Percentiles rank a stretch among this genome's conserved stretches.
phyloP scores from a whole-genome alignment of 2,113 vertebrate species.

The Romanogobio albipinnatus region DNA sequence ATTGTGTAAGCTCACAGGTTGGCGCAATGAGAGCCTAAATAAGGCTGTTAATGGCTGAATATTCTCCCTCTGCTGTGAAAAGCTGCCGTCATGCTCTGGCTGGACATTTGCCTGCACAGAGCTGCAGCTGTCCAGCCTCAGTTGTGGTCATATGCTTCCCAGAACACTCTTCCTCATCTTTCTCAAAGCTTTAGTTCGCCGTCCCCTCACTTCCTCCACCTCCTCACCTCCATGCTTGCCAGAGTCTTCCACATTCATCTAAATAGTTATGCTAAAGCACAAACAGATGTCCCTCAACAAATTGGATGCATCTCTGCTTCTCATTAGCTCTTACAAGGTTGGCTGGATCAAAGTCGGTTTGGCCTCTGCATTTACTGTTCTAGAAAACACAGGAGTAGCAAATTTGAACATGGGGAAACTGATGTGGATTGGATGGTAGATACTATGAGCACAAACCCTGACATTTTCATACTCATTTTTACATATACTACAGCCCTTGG shows the following conservation, averaged over 20 bases:
- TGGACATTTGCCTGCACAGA: neutral
- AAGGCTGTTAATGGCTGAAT: neutral
- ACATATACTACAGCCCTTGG: neutral
- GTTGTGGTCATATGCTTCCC: neutral
- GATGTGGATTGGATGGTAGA: constrained; percentile 8
- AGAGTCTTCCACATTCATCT: constrained; percentile 24
- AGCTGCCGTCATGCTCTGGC: neutral
- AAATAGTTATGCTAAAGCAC: constrained; percentile 42
- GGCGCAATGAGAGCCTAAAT: neutral
- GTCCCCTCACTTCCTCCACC: neutral
- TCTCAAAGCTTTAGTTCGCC: neutral
- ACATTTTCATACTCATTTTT: neutral
- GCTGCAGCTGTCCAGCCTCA: neutral
- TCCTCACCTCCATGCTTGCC: constrained; percentile 19
- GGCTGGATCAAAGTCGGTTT: constrained; percentile 29
- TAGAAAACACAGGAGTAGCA: constrained; percentile 32
- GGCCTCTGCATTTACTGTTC: neutral
- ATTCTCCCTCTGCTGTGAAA: neutral
- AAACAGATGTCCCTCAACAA: constrained; percentile 60
- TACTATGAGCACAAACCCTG: neutral
- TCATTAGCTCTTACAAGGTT: constrained; percentile 51
- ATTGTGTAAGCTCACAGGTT: neutral
- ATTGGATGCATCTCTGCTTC: constrained; percentile 31
- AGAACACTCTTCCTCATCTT: neutral
- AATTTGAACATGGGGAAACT: neutral